Base-by-base conservation (phyloP, 2,113 vertebrate genomes). In the Brachypteracias leptosomus region DNA sequence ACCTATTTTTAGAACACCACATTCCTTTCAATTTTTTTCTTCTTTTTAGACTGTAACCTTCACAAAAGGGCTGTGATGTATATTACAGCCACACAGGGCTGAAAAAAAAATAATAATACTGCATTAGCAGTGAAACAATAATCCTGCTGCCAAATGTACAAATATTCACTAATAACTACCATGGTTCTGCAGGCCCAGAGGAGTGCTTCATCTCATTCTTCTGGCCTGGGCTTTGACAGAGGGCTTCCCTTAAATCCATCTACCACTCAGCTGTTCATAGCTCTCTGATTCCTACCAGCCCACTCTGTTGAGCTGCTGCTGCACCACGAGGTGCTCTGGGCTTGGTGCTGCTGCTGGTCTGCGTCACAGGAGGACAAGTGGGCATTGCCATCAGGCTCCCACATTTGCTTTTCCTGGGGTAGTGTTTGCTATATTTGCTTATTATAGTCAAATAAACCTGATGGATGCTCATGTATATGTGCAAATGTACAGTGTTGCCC, bases 131-230 rank as follows among this genome's bases (percentile, higher is more conserved):
- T 58, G 75, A 96, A 96, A 95, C 90, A 94, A 96, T 95, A 96
- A 96, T 96, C 95, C 91, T 93, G 54, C 82, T 93, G 95, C 90
- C 93, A 97, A 96, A 96, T 31, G 78, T 78, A 93, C 93, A 96
- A 76, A 93, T 88, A 97, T 77, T 97, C 83, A 4, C 89, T 92
- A 93, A 95, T 90, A 95, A 89, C 91, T 79, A n/a, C 57, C 1
- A 10, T 6, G 1, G 3, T 93, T 89, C 95, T 96, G n/a, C 46
- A 92, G 85, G 78, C 74, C 90, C 57, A 0, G 46, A 97, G 80
- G 83, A 83, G 83, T 59, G 49, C 72, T 97, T 90, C 72, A 62
- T 96, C 90, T 93, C 63, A 31, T 55, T 58, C 59, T 85, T 52
- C 40, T 80, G 94, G 88, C 49, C 42, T 38, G 73, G 3, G 46